Conservation (phyloP, 2,113 vertebrate species). For the Hypanus sabinus region DNA sequence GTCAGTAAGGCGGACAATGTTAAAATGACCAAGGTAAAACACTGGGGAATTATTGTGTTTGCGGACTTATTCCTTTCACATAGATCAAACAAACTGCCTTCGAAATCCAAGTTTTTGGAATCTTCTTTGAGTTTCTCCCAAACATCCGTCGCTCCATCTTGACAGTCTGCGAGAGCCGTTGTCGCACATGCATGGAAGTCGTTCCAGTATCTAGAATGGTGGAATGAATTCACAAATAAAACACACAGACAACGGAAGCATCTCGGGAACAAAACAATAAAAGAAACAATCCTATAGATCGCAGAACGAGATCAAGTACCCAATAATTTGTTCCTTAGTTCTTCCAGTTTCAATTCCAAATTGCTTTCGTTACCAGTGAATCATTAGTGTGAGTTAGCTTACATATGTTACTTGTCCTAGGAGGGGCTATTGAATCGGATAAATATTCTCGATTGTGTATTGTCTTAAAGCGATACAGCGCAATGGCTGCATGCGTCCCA, state of each 20-base stretch:
- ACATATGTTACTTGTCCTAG: neutral
- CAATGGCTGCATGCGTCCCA: neutral
- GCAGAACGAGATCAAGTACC: neutral
- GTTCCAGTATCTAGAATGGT: constrained; percentile 81
- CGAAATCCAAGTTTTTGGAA: constrained; percentile 90
- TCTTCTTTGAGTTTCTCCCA: constrained; percentile 97
- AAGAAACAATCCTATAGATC: neutral
- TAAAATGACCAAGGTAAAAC: constrained; percentile 64
- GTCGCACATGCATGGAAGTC: constrained; percentile 92
- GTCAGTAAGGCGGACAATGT: constrained; percentile 71
- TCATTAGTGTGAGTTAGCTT: neutral
- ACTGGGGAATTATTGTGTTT: constrained; percentile 48
- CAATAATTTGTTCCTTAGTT: neutral
- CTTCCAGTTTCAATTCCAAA: neutral
- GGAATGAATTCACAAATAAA: constrained; percentile 4
- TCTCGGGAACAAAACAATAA: neutral
- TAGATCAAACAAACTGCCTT: constrained; percentile 96
- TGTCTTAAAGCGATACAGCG: neutral
- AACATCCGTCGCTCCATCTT: constrained; percentile 88
- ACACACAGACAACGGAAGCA: neutral
- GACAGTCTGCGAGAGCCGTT: constrained; percentile 92
- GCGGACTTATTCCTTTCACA: constrained; percentile 74
- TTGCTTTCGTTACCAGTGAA: neutral
- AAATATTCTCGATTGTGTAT: neutral
- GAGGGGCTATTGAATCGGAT: neutral